A percentile compares a stretch with the other conserved stretches of the same genome.
Evolutionary conservation across 2,113 vertebrate genomes (phyloP).

Genomic region (Hystrix brachyura): DNA sequence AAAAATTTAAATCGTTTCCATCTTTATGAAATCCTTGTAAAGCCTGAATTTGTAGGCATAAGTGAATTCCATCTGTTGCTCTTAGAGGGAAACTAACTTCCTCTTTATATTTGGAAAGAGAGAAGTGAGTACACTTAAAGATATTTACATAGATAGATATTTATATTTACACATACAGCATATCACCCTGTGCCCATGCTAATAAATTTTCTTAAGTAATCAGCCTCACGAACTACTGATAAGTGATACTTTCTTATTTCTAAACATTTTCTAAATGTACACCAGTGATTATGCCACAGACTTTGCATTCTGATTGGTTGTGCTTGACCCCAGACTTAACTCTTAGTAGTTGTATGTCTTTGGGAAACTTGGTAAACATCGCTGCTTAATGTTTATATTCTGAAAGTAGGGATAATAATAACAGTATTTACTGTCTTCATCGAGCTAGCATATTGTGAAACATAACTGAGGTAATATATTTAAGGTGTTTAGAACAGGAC

Average conservation of each 20-base stretch:
- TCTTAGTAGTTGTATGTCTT: not conserved
- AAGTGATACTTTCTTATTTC: not conserved
- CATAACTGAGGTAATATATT: not conserved
- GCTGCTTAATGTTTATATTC: not conserved
- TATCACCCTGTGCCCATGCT: not conserved
- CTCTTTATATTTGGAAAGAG: conserved; percentile 49
- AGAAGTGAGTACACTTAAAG: not conserved
- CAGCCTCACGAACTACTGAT: not conserved
- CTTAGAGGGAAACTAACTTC: conserved; percentile 34
- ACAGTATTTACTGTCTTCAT: not conserved
- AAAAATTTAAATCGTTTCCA: not conserved
- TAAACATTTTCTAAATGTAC: not conserved
- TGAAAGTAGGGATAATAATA: not conserved
- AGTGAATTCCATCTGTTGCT: conserved; percentile 22
- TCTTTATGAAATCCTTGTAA: conserved; percentile 55
- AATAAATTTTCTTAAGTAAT: not conserved
- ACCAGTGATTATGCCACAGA: not conserved
- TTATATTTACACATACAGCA: not conserved
- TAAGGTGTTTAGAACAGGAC: not conserved
- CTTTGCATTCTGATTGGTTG: not conserved
- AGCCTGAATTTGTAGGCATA: conserved; percentile 45
- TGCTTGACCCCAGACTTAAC: not conserved
- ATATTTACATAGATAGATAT: not conserved
- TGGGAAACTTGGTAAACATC: not conserved
- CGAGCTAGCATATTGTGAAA: not conserved